These are phyloP conservation scores for Diabrotica balteata DNA, from an alignment of 2,888 invertebrate species.

Conservation along the genomic window DNA sequence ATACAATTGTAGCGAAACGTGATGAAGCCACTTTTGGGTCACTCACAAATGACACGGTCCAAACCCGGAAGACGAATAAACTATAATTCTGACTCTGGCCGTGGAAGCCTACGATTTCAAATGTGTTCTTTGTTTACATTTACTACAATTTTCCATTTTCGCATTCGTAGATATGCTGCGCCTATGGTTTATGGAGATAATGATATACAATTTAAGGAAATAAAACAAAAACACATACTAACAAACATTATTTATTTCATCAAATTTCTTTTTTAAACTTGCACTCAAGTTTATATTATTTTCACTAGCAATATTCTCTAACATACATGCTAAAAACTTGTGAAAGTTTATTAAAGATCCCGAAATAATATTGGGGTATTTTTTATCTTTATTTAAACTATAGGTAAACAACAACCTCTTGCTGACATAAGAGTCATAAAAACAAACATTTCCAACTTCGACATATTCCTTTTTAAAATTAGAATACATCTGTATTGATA, in stretches of 20 bases:
- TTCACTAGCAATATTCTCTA: constrained; percentile 66
- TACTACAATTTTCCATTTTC: too few relatives aligned
- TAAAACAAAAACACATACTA: not conserved
- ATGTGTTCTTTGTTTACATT: too few relatives aligned
- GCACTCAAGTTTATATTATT: not conserved
- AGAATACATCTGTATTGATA: constrained; percentile 80
- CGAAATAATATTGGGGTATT: constrained; percentile 73
- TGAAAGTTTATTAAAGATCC: constrained; percentile 80
- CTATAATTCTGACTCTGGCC: too few relatives aligned
- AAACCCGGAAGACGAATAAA: too few relatives aligned
- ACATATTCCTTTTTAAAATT: constrained; percentile 68
- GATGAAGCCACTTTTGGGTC: too few relatives aligned
- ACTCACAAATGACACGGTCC: too few relatives aligned
- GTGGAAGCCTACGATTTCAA: too few relatives aligned
- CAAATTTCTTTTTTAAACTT: not conserved
- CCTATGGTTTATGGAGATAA: too few relatives aligned
- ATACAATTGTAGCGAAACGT: too few relatives aligned
- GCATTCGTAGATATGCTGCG: too few relatives aligned
- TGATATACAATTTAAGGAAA: not conserved
- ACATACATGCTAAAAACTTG: constrained; percentile 73
- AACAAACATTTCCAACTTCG: constrained; percentile 77
- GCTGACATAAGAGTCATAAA: constrained; percentile 77
- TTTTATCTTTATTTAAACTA: constrained; percentile 62
- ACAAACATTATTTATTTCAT: constrained; percentile 1
- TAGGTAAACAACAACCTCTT: constrained; percentile 78